A percentile compares a stretch with the other conserved stretches of the same genome.
Conservation (phyloP, 1,140 invertebrate species). For the Bombus vancouverensis region DNA sequence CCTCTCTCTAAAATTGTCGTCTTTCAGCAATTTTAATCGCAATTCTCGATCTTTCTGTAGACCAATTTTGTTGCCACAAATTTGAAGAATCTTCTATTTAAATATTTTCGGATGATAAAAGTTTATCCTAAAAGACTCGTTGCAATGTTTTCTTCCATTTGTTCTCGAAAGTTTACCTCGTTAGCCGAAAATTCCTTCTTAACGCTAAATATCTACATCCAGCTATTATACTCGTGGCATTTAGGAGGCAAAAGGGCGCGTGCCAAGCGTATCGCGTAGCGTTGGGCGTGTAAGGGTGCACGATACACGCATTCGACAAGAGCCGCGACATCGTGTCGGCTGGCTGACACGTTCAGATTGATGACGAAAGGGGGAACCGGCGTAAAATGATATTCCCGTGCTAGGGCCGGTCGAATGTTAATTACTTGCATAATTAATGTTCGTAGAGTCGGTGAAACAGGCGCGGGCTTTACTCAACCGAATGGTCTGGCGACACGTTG, state of each 20-base stretch:
- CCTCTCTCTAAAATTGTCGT: background rate
- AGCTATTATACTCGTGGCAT: too few species aligned
- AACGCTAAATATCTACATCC: background rate
- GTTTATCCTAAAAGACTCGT: too few species aligned
- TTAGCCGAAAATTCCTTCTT: background rate
- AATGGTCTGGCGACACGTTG: slow-evolving; percentile 2
- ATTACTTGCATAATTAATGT: slow-evolving; percentile 79
- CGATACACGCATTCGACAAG: slow-evolving; percentile 54
- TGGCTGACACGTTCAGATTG: slow-evolving; percentile 75
- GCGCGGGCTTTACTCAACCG: background rate
- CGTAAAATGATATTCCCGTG: slow-evolving; percentile 72
- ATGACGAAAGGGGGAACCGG: slow-evolving; percentile 68
- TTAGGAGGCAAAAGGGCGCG: background rate
- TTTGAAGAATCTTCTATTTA: too few species aligned
- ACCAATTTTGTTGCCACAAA: too few species aligned
- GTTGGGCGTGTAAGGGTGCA: slow-evolving; percentile 48
- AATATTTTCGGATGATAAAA: too few species aligned
- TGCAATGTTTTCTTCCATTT: too few species aligned
- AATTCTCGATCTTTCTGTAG: background rate
- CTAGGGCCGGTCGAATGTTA: slow-evolving; percentile 69
- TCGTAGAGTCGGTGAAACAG: slow-evolving; percentile 33
- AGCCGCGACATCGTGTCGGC: slow-evolving; percentile 68
- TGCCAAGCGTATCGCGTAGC: slow-evolving; percentile 8
- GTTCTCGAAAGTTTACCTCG: too few species aligned
- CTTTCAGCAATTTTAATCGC: background rate